Evolutionary conservation across 2,888 invertebrate species (phyloP), one percentile per base, ranked within the genome.

Genomic region (Cerastoderma edule): DNA sequence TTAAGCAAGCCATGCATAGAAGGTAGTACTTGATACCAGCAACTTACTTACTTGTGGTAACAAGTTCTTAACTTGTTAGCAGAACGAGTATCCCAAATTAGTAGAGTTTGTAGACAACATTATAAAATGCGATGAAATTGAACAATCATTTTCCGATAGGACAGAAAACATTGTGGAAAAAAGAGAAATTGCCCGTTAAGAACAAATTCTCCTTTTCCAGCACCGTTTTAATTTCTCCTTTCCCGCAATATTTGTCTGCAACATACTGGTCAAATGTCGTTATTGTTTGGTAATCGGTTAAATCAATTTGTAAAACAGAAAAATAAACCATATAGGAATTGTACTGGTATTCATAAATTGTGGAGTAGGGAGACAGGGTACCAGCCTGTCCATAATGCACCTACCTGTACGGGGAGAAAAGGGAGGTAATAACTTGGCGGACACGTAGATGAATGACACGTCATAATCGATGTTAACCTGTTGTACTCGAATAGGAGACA

Each of bases 401-500:
- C 5, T 50, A 60, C 60, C 60, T 60, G n/a, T 35, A 27, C 24
- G 35, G 22, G 60, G 24, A 3, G 24, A 24, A 39, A 60, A 60
- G 10, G 60, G 60, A 39, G 60, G 60, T 39, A 60, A 39, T 8
- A 89, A 68, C 10, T 75, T 86, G 0, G 83, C 87, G 0, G 75
- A 66, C n/a, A 88, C 53, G 64, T 83, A 88, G 4, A 87, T 72
- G 72, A 82, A 79, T 2, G 83, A 67, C 64, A 77, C 66, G 69
- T 88, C 87, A 67, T 85, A 84, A 50, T 86, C 80, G 0, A 88
- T 24, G 0, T 75, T 64, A 8, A 85, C 56, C 5, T 80, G 72
- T 74, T 85, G 88, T 5, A 89, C 69, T 39, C 88, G 72, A 4
- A 88, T 72, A 22, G 81, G 83, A 1, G 80, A 80, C n/a, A 89